Base-by-base conservation (phyloP, 1,140 invertebrate genomes). In the Bombus confusus region DNA sequence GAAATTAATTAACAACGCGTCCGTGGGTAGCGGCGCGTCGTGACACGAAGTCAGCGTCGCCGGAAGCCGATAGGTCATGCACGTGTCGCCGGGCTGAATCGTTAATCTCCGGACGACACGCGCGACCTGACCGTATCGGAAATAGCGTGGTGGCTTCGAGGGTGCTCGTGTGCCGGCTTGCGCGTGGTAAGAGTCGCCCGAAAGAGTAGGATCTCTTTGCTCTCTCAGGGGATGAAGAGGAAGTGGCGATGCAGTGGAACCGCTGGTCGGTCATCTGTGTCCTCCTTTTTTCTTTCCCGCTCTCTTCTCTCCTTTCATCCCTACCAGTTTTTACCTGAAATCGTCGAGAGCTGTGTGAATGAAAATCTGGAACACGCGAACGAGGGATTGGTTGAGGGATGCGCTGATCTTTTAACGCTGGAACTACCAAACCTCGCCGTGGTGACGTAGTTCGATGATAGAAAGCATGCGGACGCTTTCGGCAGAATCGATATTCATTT, bases 1-100 rank as follows among this genome's bases (percentile, higher is more conserved):
- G 43, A 84, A 84, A 84, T 84, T 84, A 79, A 84, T 84, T 84
- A 83, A 71, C 66, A 71, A 79, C 66, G 52, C 75, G 57, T 83
- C 47, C 82, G 74, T 68, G 64, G 62, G n/a, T 79, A 79, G 62
- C 57, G 28, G 57, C 37, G 37, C 64, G 31, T 68, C 47, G 47
- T 71, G 68, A 57, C 74, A 59, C 47, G 10, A 10, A 83, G 82
- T 79, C 75, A 41, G 18, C 81, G 82, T 76, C 37, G 72, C 72
- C 13, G 72, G 47, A 62, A 79, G 52, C 75, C 82, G 82, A 84
- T 79, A 84, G 82, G 75, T 84, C 82, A 79, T 84, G 82, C 82
- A 84, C 75, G 75, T 84, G 82, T 79, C 75, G 39, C 52, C 76
- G 18, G 31, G 52, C 47, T 59, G 64, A 84, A 79, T 79, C 66